Conservation (phyloP, 1,140 invertebrate species). For the Aethina tumida region DNA sequence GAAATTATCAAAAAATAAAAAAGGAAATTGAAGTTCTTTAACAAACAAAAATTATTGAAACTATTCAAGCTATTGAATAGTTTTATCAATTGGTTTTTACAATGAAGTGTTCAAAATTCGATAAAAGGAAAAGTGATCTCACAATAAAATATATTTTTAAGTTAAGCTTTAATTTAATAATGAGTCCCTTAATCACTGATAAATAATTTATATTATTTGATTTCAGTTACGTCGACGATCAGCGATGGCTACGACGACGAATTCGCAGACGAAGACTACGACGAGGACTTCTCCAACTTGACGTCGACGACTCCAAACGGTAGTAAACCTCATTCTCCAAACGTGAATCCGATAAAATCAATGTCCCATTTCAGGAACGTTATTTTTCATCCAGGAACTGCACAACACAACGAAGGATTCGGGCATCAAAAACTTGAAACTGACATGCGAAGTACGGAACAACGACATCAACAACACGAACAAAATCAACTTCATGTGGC, state of each 20-base stretch:
- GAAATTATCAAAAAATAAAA: no score
- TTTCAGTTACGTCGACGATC: no score
- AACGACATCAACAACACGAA: conserved; percentile 21
- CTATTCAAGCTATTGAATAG: no score
- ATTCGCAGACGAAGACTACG: conserved; percentile 22
- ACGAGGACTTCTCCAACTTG: conserved; percentile 20
- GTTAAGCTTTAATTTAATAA: no score
- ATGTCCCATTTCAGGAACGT: conserved; percentile 27
- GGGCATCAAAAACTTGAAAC: conserved; percentile 48
- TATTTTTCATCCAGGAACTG: conserved; percentile 39
- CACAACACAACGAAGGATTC: conserved; percentile 52
- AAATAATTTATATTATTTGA: no score
- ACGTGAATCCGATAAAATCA: neutral
- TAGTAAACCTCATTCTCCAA: conserved; percentile 9
- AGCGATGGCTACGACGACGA: conserved; percentile 18
- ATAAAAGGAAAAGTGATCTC: no score
- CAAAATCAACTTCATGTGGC: conserved; percentile 56
- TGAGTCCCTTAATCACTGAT: no score
- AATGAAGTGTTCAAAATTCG: no score
- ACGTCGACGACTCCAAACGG: conserved; percentile 26
- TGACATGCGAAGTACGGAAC: conserved; percentile 53
- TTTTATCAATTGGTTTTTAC: no score
- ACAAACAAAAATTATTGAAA: no score
- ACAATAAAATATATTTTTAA: no score
- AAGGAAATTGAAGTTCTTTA: no score